Conservation (phyloP, 2,113 vertebrate species). For the Rhinogobius similis region DNA sequence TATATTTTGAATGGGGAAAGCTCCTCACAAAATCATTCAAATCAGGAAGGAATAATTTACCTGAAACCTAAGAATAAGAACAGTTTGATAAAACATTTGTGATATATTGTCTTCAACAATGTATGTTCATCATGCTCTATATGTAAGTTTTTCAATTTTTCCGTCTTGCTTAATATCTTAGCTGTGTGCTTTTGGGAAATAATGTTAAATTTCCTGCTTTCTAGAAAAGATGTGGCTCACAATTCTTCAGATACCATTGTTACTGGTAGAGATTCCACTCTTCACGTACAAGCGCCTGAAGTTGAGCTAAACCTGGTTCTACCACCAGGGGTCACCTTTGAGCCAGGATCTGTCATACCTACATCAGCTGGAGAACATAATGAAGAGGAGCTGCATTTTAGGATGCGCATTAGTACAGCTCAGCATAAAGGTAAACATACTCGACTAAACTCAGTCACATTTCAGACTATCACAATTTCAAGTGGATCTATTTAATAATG, state of each 20-base stretch:
- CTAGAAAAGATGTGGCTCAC: constrained; percentile 68
- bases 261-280: constrained; percentile 58
- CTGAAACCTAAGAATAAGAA: too few species aligned
- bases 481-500: not conserved
- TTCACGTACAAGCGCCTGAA: constrained; percentile 67
- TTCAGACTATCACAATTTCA: not conserved
- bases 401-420: constrained; percentile 70
- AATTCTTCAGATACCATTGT: constrained; percentile 71
- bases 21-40: too few species aligned
- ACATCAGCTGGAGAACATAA: constrained; percentile 59
- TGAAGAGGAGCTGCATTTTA: constrained; percentile 83
- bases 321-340: constrained; percentile 82
- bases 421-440: constrained; percentile 46
- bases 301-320: constrained; percentile 64
- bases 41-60: too few species aligned
- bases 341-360: constrained; percentile 77
- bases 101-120: not conserved
- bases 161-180: not conserved
- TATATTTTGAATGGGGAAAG: too few species aligned
- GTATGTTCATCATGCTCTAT: too few species aligned
- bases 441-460: not conserved
- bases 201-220: constrained; percentile 17
- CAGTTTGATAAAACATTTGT: too few species aligned
- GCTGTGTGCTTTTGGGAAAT: not conserved
- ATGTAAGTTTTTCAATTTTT: not conserved